Evolutionary conservation across 2,113 vertebrate genomes (phyloP).

Genomic region (Prunella fulvescens): DNA sequence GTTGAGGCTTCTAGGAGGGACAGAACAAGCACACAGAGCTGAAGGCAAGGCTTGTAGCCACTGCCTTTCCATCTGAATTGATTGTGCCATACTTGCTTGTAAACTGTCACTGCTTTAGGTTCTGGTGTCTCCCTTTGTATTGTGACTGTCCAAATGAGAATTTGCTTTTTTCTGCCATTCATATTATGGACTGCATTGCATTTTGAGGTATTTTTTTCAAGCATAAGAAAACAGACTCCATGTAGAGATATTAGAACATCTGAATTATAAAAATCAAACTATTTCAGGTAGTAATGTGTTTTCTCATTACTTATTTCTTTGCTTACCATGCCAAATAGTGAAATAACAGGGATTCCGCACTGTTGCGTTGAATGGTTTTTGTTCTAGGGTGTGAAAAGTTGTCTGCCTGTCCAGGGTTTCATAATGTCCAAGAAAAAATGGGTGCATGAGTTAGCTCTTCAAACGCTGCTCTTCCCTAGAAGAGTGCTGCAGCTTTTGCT

Average conservation of each 20-base stretch:
- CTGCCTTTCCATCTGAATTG: neutral
- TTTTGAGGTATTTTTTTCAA: neutral
- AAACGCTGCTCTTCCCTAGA: neutral
- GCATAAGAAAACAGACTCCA: neutral
- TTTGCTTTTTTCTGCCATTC: neutral
- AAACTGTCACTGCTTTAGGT: neutral
- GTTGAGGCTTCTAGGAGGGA: neutral
- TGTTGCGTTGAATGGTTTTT: neutral
- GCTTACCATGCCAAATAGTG: neutral
- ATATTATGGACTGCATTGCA: neutral
- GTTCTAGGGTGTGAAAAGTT: neutral
- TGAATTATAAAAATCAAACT: neutral
- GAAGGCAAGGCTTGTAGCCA: neutral
- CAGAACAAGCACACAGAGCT: fast-evolving
- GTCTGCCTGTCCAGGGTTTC: neutral
- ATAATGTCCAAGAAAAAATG: neutral
- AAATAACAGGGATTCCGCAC: neutral
- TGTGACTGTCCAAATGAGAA: neutral
- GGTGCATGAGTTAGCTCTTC: neutral
- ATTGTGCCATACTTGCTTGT: neutral
- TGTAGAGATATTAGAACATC: neutral
- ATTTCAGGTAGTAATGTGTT: neutral
- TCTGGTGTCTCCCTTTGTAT: neutral
- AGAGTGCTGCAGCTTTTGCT: neutral
- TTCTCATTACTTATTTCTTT: neutral